phyloP scores from a whole-genome alignment of 2,113 vertebrate genomes.

The Trachemys scripta region DNA sequence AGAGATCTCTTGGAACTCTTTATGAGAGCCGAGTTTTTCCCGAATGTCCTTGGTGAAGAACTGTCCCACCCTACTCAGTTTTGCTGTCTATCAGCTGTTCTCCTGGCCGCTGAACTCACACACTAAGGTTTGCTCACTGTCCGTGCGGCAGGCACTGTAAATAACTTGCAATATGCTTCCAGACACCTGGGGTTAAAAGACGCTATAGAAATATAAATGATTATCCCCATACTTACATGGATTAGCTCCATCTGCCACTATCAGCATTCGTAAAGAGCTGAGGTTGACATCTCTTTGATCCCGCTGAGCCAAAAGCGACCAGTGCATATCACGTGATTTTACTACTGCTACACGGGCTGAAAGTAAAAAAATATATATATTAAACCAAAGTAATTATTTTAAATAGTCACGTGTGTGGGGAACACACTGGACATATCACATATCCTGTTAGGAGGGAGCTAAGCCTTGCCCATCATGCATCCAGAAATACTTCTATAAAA shows the following conservation, averaged over 20 bases:
- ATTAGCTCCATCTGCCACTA: conserved; percentile 96
- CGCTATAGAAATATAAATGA: fast-evolving
- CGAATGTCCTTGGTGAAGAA: background rate
- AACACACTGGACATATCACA: background rate
- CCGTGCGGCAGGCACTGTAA: background rate
- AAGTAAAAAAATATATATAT: background rate
- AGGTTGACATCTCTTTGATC: conserved; percentile 94
- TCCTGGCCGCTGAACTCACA: background rate
- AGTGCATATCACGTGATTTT: conserved; percentile 98
- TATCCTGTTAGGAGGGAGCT: too few relatives aligned
- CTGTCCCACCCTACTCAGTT: background rate
- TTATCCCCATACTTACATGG: conserved; percentile 87
- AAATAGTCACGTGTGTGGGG: background rate
- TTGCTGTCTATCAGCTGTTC: background rate
- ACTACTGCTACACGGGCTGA: conserved; percentile 91
- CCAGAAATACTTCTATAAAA: too few relatives aligned
- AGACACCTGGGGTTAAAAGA: background rate
- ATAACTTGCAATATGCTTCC: background rate
- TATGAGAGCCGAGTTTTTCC: background rate
- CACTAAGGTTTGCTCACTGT: background rate
- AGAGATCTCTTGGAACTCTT: background rate
- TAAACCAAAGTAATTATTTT: background rate
- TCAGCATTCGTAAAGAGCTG: conserved; percentile 92
- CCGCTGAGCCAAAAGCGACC: conserved; percentile 95
- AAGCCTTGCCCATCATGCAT: too few relatives aligned